Percentiles rank a stretch among this genome's conserved stretches.
These are phyloP conservation scores for Phaethornis superciliosus DNA, from an alignment of 2,113 vertebrate genomes.

Conservation along the genomic window DNA sequence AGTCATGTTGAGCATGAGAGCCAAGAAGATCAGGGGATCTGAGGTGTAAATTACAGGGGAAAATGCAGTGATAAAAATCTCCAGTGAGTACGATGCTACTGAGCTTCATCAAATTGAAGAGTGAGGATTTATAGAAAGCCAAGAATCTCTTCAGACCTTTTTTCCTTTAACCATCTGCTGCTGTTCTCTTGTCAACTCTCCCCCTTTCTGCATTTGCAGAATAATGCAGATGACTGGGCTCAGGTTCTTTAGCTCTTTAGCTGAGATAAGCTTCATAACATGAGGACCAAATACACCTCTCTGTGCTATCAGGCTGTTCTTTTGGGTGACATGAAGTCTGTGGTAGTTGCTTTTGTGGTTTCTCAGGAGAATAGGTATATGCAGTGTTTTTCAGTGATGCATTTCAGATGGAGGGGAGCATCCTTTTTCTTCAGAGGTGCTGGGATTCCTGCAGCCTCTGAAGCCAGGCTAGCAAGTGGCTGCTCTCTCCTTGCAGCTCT, in stretches of 20 bases:
- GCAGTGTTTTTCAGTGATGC: not conserved
- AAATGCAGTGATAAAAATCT: not conserved
- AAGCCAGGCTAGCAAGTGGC: not conserved
- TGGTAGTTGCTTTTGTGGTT: not conserved
- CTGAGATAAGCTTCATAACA: not conserved
- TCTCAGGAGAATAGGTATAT: not conserved
- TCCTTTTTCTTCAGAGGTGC: not conserved
- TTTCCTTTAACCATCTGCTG: not conserved
- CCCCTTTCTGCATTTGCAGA: not conserved
- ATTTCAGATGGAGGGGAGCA: not conserved
- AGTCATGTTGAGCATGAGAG: not conserved
- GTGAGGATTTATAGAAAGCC: not conserved
- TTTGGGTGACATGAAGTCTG: not conserved
- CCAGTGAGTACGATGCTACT: not conserved
- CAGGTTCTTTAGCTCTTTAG: not conserved
- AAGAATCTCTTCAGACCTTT: not conserved
- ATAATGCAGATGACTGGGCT: not conserved
- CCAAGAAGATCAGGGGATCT: not conserved
- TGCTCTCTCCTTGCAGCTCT: not conserved
- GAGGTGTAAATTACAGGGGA: not conserved
- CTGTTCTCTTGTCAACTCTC: fast-evolving
- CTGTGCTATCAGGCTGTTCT: not conserved
- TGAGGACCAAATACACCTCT: not conserved
- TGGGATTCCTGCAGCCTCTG: not conserved
- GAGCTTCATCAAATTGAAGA: not conserved